Base-by-base conservation (phyloP, 2,113 vertebrate species). In the Bungarus multicinctus region DNA sequence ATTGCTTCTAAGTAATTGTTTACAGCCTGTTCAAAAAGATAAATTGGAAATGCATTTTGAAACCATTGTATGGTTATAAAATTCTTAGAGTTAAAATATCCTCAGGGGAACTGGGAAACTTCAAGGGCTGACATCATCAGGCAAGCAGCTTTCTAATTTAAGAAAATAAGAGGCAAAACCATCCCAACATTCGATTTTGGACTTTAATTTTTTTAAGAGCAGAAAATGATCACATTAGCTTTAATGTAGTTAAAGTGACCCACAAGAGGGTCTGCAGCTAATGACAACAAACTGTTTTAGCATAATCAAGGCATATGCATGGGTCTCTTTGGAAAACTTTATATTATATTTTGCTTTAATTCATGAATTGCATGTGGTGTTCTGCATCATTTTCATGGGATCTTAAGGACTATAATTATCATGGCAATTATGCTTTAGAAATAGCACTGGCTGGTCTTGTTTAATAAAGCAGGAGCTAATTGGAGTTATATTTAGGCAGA, bases 341-440 rank as follows among this genome's bases (percentile, higher is more conserved):
- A 0, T 93, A 89, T 95, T 93, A 43, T 93, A 57, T 90, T 93
- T 93, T 94, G 86, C 18, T n/a, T 88, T 92, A 91, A 88, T 94
- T 27, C n/a, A 69, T 85, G 52, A 90, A 90, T 90, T 91, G 91
- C 25, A 30, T 74, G n/a, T 47, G 90, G 90, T 94, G 34, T 93
- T 91, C 74, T 93, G 95, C 91, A 90, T 1, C 94, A 92, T 96
- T 96, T 97, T 94, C 93, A 89, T 94, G 50, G 94, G 85, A 95
- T 94, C 92, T 96, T 90, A 81, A 93, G 94, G 34, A 96, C 96
- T 95, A 97, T 95, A 97, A 96, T 95, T 92, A 95, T 95, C 93
- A 92, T 93, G 94, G 94, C 91, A 95, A 89, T 96, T 97, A 96
- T 92, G 95, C 89, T 94, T 94, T 95, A 94, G 94, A 95, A 97